phyloP scores from a whole-genome alignment of 1,140 invertebrate genomes.

The Chionoecetes opilio region DNA sequence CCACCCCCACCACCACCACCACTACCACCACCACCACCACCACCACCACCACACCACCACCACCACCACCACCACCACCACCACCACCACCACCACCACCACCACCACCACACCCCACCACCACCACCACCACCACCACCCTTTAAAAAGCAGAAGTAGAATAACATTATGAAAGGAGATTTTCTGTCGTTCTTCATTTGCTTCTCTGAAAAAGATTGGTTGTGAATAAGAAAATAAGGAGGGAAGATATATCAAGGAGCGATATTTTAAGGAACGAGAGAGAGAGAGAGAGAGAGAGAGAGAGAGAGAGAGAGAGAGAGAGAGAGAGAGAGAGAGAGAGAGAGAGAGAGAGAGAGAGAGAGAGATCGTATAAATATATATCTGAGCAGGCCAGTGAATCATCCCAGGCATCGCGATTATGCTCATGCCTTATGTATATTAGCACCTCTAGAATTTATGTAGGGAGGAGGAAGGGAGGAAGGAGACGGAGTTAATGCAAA shows the following conservation, averaged over 20 bases:
- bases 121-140: background rate
- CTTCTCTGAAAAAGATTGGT: background rate
- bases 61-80: too few relatives aligned
- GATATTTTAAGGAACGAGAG: background rate
- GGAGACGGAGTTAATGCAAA: background rate
- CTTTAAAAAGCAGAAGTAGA: background rate
- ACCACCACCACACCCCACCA: background rate
- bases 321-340: slow-evolving; percentile 21
- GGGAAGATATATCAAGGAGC: background rate
- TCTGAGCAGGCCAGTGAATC: background rate
- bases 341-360: background rate
- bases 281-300: slow-evolving; percentile 23
- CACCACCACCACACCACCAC: too few relatives aligned
- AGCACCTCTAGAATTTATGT: background rate
- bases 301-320: slow-evolving; percentile 25
- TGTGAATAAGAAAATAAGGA: background rate
- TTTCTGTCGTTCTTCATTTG: background rate
- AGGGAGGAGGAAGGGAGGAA: background rate
- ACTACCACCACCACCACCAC: background rate
- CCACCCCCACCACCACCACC: background rate
- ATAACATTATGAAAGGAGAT: background rate
- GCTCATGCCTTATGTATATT: background rate
- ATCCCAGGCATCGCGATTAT: background rate
- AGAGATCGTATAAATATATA: background rate
- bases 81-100: too few relatives aligned